These are phyloP conservation scores for Thunnus albacares DNA, from an alignment of 2,797 vertebrate genomes.

Conservation along the genomic window DNA sequence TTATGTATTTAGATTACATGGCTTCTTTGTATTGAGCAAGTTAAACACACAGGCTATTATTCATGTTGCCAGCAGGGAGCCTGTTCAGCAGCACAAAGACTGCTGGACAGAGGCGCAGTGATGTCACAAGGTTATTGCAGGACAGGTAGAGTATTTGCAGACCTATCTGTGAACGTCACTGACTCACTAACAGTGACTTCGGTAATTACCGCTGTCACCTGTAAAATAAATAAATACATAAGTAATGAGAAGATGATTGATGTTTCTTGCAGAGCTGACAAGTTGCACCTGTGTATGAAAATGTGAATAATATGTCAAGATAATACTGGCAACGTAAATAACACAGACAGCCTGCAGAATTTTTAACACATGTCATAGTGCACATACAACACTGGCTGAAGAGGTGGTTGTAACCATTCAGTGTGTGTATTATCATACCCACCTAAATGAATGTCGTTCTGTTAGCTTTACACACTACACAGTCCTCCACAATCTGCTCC, in stretches of 20 bases:
- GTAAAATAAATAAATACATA: not conserved
- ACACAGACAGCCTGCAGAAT: not conserved
- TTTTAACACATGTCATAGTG: not conserved
- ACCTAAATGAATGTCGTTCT: too few relatives aligned
- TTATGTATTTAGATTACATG: conserved; percentile 89
- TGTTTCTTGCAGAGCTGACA: not conserved
- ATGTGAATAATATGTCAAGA: not conserved
- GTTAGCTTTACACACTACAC: not conserved
- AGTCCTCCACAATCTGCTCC: not conserved
- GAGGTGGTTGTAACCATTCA: not conserved
- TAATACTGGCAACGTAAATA: not conserved
- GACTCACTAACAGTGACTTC: conserved; percentile 29
- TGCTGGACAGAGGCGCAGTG: conserved; percentile 56
- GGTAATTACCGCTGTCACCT: not conserved
- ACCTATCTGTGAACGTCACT: conserved; percentile 25
- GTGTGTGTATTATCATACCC: not conserved
- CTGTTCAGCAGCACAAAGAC: conserved; percentile 71
- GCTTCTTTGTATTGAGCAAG: conserved; percentile 86
- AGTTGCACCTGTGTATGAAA: not conserved
- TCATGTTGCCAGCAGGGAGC: conserved; percentile 78
- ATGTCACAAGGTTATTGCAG: conserved; percentile 78
- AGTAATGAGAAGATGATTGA: not conserved
- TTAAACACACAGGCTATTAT: conserved; percentile 86
- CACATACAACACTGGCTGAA: not conserved
- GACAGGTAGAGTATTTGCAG: conserved; percentile 60